A percentile compares a stretch with the other conserved stretches of the same genome.
These are phyloP conservation scores for Acrocera orbiculus DNA, from an alignment of 2,888 invertebrate genomes.

Conservation along the genomic window DNA sequence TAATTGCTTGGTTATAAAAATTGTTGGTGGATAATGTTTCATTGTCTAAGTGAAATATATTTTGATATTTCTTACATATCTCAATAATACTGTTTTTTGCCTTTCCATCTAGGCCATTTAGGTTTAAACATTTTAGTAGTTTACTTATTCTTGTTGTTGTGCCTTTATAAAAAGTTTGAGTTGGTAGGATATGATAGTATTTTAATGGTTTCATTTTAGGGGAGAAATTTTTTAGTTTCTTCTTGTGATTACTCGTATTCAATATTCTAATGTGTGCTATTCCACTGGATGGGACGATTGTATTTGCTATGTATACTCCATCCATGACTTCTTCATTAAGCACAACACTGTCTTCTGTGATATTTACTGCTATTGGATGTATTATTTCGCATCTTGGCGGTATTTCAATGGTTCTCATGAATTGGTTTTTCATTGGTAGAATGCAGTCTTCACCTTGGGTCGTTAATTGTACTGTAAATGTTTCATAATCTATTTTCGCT, in stretches of 20 bases:
- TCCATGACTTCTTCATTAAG: conserved; percentile 4
- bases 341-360: conserved; percentile 5
- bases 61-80: no score
- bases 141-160: no score
- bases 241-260: background rate
- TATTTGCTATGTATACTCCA: conserved; percentile 3
- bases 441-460: background rate
- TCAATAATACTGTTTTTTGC: no score
- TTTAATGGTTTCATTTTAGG: background rate
- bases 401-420: background rate
- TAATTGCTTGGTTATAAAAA: background rate
- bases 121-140: no score
- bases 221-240: background rate
- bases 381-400: conserved; percentile 3
- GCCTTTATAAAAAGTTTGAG: background rate
- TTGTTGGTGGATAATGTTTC: background rate
- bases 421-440: background rate
- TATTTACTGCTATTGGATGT: background rate
- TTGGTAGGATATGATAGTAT: background rate
- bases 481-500: conserved; percentile 5
- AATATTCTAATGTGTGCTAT: conserved; percentile 6
- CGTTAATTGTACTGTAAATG: background rate
- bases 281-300: conserved; percentile 3
- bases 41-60: no score
- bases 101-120: no score